Evolutionary conservation across 2,888 invertebrate genomes (phyloP), one percentile per base, ranked within the genome.

Genomic region (Lycia hirtaria): DNA sequence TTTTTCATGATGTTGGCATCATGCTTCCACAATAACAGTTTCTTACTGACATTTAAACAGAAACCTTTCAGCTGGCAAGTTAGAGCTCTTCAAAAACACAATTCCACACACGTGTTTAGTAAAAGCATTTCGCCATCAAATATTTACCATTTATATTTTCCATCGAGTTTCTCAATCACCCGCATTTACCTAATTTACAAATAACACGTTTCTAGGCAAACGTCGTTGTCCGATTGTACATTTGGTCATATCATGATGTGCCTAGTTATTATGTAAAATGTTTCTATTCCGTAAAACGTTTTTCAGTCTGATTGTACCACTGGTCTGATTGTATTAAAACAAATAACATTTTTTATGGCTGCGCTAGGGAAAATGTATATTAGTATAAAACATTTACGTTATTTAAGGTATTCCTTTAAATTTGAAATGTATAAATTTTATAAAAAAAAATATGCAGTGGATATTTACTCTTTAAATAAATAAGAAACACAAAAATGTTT

Each of bases 41-140:
- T 10, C 19, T 37, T n/a, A 37, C n/a, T 7, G 22, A 24, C n/a
- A 24, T 41, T 41, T 41, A 12, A 22, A 22, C 22, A 22, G 12
- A 24, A 40, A 22, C 40, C 12, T 40, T 22, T 40, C 9, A 41
- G 15, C 14, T 24, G 24, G 40, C 15, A 41, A 24, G 38, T 0
- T n/a, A 4, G 14, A 41, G n/a, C 26, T 15, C 4, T 15, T 15
- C 20, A 38, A 35, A 20, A 12, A 37, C 22, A 38, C 12, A 5
- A 6, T 7, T 22, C 4, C 4, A 38, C 3, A 24, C 38, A 26
- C 15, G 4, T 10, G 26, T 24, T 24, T 30, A 44, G 30, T 44
- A 44, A 44, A 44, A 44, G 45, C 33, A 45, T 45, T 33, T 33
- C 33, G 45, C 33, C 32, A 45, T 45, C 32, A 32, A 45, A 45